These are phyloP conservation scores for Manis javanica DNA, from an alignment of 2,797 vertebrate genomes.

Conservation along the genomic window DNA sequence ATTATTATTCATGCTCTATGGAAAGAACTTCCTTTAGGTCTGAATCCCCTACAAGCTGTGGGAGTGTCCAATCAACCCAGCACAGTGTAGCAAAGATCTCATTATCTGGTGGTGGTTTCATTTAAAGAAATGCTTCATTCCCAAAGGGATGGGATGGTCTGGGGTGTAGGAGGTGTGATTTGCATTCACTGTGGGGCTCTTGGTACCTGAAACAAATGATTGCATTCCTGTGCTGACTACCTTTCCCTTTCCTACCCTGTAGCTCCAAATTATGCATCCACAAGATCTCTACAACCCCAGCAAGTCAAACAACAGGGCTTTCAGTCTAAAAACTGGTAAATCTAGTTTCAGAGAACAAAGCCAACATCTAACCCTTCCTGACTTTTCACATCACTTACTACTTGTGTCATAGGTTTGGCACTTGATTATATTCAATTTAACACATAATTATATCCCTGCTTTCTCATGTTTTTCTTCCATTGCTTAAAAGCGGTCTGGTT, in stretches of 20 bases:
- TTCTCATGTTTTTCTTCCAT: constrained; percentile 25
- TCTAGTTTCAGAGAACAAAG: constrained; percentile 14
- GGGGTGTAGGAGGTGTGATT: background rate
- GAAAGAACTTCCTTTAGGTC: constrained; percentile 51
- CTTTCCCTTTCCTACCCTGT: background rate
- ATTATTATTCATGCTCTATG: constrained; percentile 55
- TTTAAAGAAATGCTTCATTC: constrained; percentile 56
- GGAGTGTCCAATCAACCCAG: background rate
- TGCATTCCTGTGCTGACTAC: constrained; percentile 3
- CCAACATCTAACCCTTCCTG: background rate
- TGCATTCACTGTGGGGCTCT: background rate
- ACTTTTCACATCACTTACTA: constrained; percentile 23
- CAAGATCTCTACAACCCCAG: background rate
- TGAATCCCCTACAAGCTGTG: constrained; percentile 2
- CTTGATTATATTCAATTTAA: constrained; percentile 51
- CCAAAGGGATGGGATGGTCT: background rate
- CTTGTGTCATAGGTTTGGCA: constrained; percentile 60
- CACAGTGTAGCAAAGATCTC: background rate
- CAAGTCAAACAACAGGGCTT: constrained; percentile 38
- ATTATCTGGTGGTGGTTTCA: constrained; percentile 39
- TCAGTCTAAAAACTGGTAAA: constrained; percentile 12
- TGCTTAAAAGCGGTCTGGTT: background rate
- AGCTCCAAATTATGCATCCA: background rate
- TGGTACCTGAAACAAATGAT: constrained; percentile 17
- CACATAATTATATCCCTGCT: constrained; percentile 50